These are phyloP conservation scores for Lycia hirtaria DNA, from an alignment of 2,888 invertebrate species.

Conservation along the genomic window DNA sequence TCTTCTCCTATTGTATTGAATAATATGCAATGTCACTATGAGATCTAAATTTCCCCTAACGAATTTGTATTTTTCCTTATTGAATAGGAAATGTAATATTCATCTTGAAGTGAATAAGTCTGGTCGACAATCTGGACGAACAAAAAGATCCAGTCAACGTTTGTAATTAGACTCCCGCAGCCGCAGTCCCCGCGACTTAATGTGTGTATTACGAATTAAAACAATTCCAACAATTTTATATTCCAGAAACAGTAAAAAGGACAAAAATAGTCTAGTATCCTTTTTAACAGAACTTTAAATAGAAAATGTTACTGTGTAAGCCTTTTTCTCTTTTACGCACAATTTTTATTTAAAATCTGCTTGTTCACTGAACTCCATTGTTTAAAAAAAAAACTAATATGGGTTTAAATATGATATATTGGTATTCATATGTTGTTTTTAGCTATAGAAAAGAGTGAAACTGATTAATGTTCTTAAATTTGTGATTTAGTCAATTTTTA, in stretches of 20 bases:
- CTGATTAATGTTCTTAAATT: too few relatives aligned
- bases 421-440: too few relatives aligned
- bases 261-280: slow-evolving; percentile 33
- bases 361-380: too few relatives aligned
- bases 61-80: slow-evolving; percentile 51
- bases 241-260: slow-evolving; percentile 31
- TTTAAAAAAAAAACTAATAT: too few relatives aligned
- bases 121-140: slow-evolving; percentile 69
- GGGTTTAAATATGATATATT: too few relatives aligned
- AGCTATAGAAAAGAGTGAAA: too few relatives aligned
- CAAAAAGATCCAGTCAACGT: slow-evolving; percentile 74
- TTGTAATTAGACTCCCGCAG: slow-evolving; percentile 75
- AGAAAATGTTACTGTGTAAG: slow-evolving; percentile 13
- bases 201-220: slow-evolving; percentile 53
- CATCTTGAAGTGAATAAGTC: slow-evolving; percentile 73
- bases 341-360: too few relatives aligned
- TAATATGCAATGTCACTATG: too few relatives aligned
- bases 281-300: slow-evolving; percentile 11
- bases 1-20: too few relatives aligned
- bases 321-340: too few relatives aligned
- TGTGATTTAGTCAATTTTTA: too few relatives aligned
- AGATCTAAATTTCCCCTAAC: too few relatives aligned
- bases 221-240: slow-evolving; percentile 38
- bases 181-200: slow-evolving; percentile 46
- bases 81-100: slow-evolving; percentile 66